A percentile compares a stretch with the other conserved stretches of the same genome.
phyloP scores from a whole-genome alignment of 1,140 invertebrate species.

The Anoplolepis gracilipes region DNA sequence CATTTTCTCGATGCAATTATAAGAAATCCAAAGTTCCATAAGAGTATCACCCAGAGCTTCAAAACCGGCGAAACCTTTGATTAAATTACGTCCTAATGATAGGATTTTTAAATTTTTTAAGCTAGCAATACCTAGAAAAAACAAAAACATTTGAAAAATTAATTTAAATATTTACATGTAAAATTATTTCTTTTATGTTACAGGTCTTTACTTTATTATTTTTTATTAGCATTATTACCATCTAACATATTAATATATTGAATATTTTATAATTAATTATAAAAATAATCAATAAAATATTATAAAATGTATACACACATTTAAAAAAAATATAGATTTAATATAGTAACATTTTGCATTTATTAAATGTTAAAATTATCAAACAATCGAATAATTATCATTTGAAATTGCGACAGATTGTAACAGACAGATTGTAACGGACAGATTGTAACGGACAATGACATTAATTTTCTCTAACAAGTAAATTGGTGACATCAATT shows the following conservation, averaged over 20 bases:
- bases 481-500: constrained; percentile 6
- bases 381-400: background rate
- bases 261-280: too few relatives aligned
- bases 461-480: background rate
- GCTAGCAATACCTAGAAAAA: constrained; percentile 87
- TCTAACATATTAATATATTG: background rate
- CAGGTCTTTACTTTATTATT: background rate
- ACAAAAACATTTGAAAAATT: background rate
- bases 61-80: constrained; percentile 95
- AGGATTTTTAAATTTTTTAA: constrained; percentile 94
- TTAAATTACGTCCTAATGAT: constrained; percentile 95
- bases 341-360: too few relatives aligned
- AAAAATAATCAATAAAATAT: background rate
- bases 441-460: background rate
- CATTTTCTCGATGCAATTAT: constrained; percentile 97
- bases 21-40: constrained; percentile 97
- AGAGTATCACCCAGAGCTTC: constrained; percentile 94
- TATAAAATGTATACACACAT: background rate
- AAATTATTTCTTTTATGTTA: background rate
- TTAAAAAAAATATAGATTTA: background rate
- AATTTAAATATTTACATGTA: background rate
- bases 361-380: background rate
- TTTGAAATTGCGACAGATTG: background rate
- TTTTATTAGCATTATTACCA: background rate
- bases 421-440: too few relatives aligned